Evolutionary conservation across 2,113 vertebrate species (phyloP), one percentile per base, ranked within the genome.

Genomic region (Acanthisitta chloris): DNA sequence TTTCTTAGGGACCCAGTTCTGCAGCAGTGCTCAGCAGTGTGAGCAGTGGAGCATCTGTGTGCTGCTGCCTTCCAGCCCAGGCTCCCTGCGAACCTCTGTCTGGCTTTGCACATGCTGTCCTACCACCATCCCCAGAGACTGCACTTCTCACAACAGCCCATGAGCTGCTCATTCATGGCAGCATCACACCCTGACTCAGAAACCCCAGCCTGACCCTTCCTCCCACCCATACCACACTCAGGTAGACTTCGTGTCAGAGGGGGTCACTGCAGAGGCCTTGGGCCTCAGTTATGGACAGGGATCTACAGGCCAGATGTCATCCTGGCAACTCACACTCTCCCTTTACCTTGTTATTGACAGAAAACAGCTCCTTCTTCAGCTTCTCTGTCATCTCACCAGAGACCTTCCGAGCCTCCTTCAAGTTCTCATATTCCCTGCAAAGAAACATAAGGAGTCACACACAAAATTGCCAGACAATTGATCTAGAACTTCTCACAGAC

Each of bases 341-440:
- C 21, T 86, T 92, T 98, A 99, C 99, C 99, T 99, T 99, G 94
- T 79, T 98, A 95, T 97, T 99, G 64, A 98, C 97, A 67, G 98
- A 97, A 96, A 99, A 97, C 54, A 99, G 95, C 83, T 99, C 99
- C 93, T 98, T 99, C 97, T 98, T 99, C 85, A 99, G 97, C 92
- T 99, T 99, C 95, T 99, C 99, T 73, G 98, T 97, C 96, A 97
- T 98, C 58, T 99, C 99, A 72, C 97, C 98, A 34, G 98, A 98
- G 14, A 97, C 96, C 90, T 98, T 99, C 80, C 98, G 96, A 64
- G 97, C 97, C 48, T 98, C 98, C 93, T 99, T 99, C 57, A 99
- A 97, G 88, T 98, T 99, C 77, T 99, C 99, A 9, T 99, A 99
- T 90, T 99, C 99, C 97, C 99, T 99, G 85, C n/a, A 91, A 93